phyloP scores from a whole-genome alignment of 2,113 vertebrate species.

The Symphodus melops region DNA sequence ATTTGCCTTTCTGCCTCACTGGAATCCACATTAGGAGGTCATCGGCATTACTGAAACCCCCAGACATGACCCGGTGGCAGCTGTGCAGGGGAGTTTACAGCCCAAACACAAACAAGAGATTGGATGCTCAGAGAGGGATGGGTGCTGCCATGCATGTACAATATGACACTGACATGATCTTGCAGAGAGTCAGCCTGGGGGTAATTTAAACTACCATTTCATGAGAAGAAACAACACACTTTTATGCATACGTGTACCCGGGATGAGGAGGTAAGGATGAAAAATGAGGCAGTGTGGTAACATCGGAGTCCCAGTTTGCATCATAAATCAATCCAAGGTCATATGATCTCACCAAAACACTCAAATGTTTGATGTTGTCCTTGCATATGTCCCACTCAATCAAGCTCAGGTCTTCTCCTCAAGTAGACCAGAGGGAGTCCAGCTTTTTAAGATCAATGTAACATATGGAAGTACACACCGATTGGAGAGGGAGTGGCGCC shows the following conservation, averaged over 20 bases:
- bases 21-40: conserved; percentile 79
- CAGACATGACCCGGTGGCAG: conserved; percentile 64
- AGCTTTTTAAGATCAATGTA: conserved; percentile 72
- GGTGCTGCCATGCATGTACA: conserved; percentile 41
- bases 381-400: conserved; percentile 73
- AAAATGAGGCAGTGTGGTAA: conserved; percentile 49
- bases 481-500: conserved; percentile 64
- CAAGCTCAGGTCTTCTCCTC: conserved; percentile 51
- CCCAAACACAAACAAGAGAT: conserved; percentile 68
- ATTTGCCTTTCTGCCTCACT: conserved; percentile 72
- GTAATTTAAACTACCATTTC: conserved; percentile 41
- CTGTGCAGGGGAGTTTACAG: conserved; percentile 64
- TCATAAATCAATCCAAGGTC: conserved; percentile 66
- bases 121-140: conserved; percentile 42
- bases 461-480: conserved; percentile 72
- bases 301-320: conserved; percentile 50
- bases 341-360: conserved; percentile 53
- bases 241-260: conserved; percentile 15
- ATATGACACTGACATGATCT: conserved; percentile 25
- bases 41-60: conserved; percentile 55
- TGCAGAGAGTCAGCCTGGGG: conserved; percentile 3
- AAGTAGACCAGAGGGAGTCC: conserved; percentile 67
- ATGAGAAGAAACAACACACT: conserved; percentile 31
- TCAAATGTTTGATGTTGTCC: conserved; percentile 66
- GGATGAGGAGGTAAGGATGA: conserved; percentile 12